phyloP scores from a whole-genome alignment of 1,140 invertebrate species.

The Megalonaias nervosa region DNA sequence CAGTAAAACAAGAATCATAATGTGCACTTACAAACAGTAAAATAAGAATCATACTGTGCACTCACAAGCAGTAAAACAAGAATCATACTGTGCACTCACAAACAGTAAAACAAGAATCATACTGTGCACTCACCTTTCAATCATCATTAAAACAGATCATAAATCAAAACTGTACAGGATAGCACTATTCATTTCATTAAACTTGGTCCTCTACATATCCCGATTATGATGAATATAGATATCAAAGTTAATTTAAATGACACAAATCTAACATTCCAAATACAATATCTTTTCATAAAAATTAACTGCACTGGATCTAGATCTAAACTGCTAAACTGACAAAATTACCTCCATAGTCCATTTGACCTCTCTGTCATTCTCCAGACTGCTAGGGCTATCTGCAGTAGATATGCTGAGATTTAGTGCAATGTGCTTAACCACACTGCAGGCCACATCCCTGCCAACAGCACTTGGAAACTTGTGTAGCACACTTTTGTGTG shows the following conservation, averaged over 20 bases:
- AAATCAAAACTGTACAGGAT: too few relatives aligned
- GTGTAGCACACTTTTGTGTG: constrained; percentile 85
- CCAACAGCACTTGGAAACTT: constrained; percentile 85
- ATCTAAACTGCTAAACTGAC: background rate
- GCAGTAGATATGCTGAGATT: constrained; percentile 79
- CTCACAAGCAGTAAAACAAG: too few relatives aligned
- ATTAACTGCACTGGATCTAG: background rate
- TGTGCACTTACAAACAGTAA: too few relatives aligned
- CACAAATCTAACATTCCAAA: background rate
- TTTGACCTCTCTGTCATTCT: constrained; percentile 80
- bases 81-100: too few relatives aligned
- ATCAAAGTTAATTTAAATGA: background rate
- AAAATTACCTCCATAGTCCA: constrained; percentile 88
- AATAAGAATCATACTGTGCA: too few relatives aligned
- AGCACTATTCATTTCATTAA: too few relatives aligned
- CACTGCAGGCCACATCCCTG: constrained; percentile 85
- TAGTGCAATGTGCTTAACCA: constrained; percentile 85
- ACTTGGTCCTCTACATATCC: too few relatives aligned
- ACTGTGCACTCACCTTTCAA: too few relatives aligned
- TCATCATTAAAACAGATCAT: too few relatives aligned
- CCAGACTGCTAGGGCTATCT: constrained; percentile 65
- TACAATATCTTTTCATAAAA: background rate
- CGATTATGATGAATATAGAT: background rate
- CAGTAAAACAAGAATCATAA: too few relatives aligned
- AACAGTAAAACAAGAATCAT: too few relatives aligned